These are phyloP conservation scores for Mormyrus lacerda DNA, from an alignment of 2,113 vertebrate species.

Conservation along the genomic window DNA sequence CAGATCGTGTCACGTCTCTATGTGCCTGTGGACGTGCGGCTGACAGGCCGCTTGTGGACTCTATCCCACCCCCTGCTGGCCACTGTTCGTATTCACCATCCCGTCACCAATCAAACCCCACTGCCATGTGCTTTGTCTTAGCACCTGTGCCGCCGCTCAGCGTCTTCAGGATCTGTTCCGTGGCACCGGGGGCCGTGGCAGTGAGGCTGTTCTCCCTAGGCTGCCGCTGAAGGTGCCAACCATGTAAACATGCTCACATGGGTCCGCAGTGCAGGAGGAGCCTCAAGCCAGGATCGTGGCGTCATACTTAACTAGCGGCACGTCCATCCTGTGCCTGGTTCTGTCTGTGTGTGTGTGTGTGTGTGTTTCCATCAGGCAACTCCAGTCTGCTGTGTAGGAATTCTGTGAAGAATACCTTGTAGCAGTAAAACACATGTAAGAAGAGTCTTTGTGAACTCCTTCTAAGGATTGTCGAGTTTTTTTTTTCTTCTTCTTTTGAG, in stretches of 20 bases:
- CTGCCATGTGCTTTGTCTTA: not conserved
- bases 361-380: not conserved
- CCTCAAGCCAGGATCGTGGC: conserved; percentile 53
- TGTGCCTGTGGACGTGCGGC: not conserved
- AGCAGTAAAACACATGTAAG: not conserved
- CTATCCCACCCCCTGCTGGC: not conserved
- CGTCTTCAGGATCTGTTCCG: not conserved
- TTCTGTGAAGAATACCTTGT: not conserved
- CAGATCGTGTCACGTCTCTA: not conserved
- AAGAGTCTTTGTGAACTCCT: not conserved
- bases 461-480: not conserved
- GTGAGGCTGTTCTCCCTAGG: conserved; percentile 43
- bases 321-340: not conserved
- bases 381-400: not conserved
- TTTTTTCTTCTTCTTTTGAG: no score
- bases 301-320: conserved; percentile 59
- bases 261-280: conserved; percentile 56
- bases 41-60: not conserved
- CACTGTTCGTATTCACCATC: not conserved
- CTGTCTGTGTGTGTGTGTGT: not conserved
- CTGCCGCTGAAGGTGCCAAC: conserved; percentile 50
- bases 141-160: not conserved
- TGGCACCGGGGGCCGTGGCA: not conserved
- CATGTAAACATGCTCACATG: conserved; percentile 55
- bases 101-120: not conserved